These are phyloP conservation scores for Meganola albula DNA, from an alignment of 2,888 invertebrate species.

Conservation along the genomic window DNA sequence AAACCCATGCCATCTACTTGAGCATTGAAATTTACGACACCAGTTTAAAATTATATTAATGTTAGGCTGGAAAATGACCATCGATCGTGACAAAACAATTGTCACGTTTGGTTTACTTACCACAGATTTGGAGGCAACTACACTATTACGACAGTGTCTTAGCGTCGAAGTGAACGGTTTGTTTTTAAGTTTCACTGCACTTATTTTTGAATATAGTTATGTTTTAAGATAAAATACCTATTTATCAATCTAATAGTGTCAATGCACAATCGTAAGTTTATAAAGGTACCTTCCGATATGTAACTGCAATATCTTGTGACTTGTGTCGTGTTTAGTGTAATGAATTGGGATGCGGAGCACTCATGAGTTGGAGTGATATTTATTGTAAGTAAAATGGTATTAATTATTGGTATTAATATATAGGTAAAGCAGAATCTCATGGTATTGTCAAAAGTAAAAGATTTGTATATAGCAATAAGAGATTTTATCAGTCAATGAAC, in stretches of 20 bases:
- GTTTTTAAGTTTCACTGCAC: conserved; percentile 19
- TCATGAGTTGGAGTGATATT: background rate
- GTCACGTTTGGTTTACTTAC: conserved; percentile 34
- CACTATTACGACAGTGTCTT: conserved; percentile 18
- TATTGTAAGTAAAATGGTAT: background rate
- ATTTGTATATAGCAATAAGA: no score
- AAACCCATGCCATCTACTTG: no score
- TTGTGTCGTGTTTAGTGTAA: conserved; percentile 17
- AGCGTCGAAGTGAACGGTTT: conserved; percentile 10
- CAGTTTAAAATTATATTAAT: conserved; percentile 14
- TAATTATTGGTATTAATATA: no score
- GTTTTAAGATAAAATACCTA: conserved; percentile 12
- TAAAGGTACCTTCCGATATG: conserved; percentile 23
- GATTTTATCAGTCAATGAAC: no score
- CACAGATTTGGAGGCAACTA: conserved; percentile 14
- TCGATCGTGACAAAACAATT: conserved; percentile 57
- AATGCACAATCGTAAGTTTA: conserved; percentile 11
- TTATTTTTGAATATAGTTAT: conserved; percentile 13
- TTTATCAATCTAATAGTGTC: conserved; percentile 2
- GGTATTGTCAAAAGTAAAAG: no score
- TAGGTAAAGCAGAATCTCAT: no score
- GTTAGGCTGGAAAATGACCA: conserved; percentile 46
- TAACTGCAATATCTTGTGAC: conserved; percentile 32
- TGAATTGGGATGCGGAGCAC: conserved; percentile 7
- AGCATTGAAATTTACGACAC: no score